Evolutionary conservation across 2,113 vertebrate genomes (phyloP), one percentile per base, ranked within the genome.

Genomic region (Melanostigma gelatinosum): DNA sequence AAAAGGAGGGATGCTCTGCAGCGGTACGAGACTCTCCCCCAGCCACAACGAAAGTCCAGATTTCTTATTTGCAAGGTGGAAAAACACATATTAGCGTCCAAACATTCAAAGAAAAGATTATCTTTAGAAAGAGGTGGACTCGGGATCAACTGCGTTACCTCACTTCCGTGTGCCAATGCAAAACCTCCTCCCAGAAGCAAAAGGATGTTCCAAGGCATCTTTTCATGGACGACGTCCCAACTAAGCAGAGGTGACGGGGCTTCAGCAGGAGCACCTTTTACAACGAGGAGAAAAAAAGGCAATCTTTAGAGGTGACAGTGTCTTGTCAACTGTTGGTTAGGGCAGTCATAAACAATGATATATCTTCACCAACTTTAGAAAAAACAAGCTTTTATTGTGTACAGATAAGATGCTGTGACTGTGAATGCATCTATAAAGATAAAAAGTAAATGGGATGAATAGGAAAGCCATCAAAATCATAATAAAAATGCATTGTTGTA

Each of bases 151-250:
- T 62, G 4, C 1, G 3, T 57, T 93, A 98, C 96, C 96, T 97
- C 96, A 1, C 96, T 97, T 88, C 96, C 96, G 18, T 95, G 95
- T 86, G 96, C 96, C 83, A 97, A 78, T 67, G 95, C 96, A 79
- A 96, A 97, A 46, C 96, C 96, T 12, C 96, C 96, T 72, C 96
- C 96, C 88, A 97, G 86, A 74, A 98, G 91, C 40, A 97, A 55
- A 20, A 97, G 36, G 4, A 97, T 95, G 81, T 95, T 96, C 97
- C 96, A 95, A 0, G 96, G 95, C 95, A 97, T 95, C 88, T 94
- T 96, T 73, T 94, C 1, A 7, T 96, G 95, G 40, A 96, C 94
- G 0, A 60, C 3, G 13, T 94, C 88, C 97, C 96, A 97, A 6
- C 75, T 85, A 72, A 97, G 92, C 36, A 97, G 94, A 13, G 96